Evolutionary conservation across 2,797 vertebrate species (phyloP).

Genomic region (Sebastes diaconus): DNA sequence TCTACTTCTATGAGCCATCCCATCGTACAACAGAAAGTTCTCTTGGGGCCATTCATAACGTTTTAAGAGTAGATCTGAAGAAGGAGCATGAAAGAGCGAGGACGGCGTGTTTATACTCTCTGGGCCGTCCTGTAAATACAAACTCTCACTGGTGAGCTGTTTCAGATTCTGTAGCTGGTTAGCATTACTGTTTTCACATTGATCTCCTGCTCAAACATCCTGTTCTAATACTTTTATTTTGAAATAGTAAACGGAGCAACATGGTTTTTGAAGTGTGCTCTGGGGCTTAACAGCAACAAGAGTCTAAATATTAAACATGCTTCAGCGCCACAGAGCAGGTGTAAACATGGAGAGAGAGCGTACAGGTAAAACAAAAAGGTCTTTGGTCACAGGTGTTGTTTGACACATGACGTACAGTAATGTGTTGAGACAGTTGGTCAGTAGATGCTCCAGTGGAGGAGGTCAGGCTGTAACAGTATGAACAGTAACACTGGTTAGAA

Average conservation of each 20-base stretch:
- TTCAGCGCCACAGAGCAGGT: neutral
- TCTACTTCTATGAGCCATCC: too few relatives aligned
- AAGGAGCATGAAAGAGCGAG: neutral
- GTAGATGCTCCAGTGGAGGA: conserved; percentile 21
- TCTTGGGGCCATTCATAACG: neutral
- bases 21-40: neutral
- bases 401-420: conserved; percentile 40
- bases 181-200: neutral
- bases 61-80: neutral
- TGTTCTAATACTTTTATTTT: conserved; percentile 4
- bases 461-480: conserved; percentile 22
- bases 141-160: neutral
- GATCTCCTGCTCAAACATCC: neutral
- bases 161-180: conserved; percentile 10
- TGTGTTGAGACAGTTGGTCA: conserved; percentile 9
- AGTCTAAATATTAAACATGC: conserved; percentile 1
- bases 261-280: neutral
- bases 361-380: neutral
- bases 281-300: neutral
- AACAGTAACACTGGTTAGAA: conserved; percentile 47
- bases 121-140: conserved; percentile 15
- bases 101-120: conserved; percentile 4
- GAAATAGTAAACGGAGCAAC: neutral
- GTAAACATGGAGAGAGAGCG: conserved; percentile 20
- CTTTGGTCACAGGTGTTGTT: conserved; percentile 25